Conservation (phyloP, 2,113 vertebrate genomes). For the Bufo bufo region DNA sequence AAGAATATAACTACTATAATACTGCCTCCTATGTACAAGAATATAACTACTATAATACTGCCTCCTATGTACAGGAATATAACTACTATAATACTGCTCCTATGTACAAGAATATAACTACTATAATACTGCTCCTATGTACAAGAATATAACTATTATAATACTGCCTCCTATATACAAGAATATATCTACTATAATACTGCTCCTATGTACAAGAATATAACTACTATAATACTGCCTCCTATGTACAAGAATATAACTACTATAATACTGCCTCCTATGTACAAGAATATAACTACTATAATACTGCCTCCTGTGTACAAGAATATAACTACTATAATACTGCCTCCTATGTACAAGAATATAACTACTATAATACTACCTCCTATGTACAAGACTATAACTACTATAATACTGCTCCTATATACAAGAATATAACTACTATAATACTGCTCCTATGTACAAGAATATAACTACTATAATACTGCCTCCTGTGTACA, state of each 20-base stretch:
- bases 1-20: too few relatives aligned
- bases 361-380: slow-evolving; percentile 11
- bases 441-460: neutral
- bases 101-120: slow-evolving; percentile 2
- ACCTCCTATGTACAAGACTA: neutral
- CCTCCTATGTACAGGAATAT: neutral
- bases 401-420: neutral
- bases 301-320: slow-evolving; percentile 4
- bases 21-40: neutral
- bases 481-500: neutral
- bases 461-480: slow-evolving; percentile 8
- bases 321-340: slow-evolving; percentile 8
- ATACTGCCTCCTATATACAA: neutral
- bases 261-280: slow-evolving; percentile 9
- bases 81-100: neutral
- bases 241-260: slow-evolving; percentile 6
- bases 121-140: slow-evolving; percentile 1
- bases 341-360: neutral
- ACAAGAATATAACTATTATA: slow-evolving; percentile 12
- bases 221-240: neutral
- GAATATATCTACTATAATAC: too few relatives aligned
- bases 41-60: neutral
- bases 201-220: neutral
- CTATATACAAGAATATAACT: too few relatives aligned
- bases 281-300: slow-evolving; percentile 10